These are phyloP conservation scores for Lepidostoma basale DNA, from an alignment of 1,140 invertebrate genomes.

Conservation along the genomic window DNA sequence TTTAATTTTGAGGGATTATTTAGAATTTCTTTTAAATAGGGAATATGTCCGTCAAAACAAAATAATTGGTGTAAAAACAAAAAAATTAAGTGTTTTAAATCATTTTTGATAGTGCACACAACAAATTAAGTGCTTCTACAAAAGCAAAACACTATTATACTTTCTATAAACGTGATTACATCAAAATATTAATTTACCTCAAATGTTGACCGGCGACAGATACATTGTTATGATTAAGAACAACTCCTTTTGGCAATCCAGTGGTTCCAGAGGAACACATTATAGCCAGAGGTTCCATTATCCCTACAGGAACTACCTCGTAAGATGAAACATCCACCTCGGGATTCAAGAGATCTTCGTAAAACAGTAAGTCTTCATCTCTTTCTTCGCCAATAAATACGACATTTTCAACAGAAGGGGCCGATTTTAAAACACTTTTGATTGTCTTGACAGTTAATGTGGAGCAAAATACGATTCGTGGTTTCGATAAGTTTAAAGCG, in stretches of 20 bases:
- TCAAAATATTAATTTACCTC: too few relatives aligned
- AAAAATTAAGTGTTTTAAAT: too few relatives aligned
- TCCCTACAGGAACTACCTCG: constrained; percentile 52
- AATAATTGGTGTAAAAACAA: too few relatives aligned
- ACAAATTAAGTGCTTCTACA: too few relatives aligned
- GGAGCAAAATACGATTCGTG: constrained; percentile 71
- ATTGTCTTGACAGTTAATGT: constrained; percentile 52
- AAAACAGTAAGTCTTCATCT: constrained; percentile 14
- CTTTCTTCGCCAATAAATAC: constrained; percentile 26
- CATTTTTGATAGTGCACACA: too few relatives aligned
- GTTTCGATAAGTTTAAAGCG: constrained; percentile 68
- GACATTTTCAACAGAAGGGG: constrained; percentile 25
- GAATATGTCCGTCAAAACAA: too few relatives aligned
- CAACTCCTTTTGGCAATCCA: constrained; percentile 86
- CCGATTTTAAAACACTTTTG: constrained; percentile 6
- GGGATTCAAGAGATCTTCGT: constrained; percentile 22
- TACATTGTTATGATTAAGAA: constrained; percentile 76
- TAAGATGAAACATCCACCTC: constrained; percentile 47
- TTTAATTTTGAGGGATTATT: too few relatives aligned
- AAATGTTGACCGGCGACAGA: constrained; percentile 43
- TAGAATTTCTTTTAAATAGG: too few relatives aligned
- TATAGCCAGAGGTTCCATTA: constrained; percentile 51
- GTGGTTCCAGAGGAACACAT: constrained; percentile 62
- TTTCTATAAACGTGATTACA: too few relatives aligned
- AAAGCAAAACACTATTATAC: too few relatives aligned